Percentiles rank a stretch among this genome's conserved stretches.
phyloP scores from a whole-genome alignment of 2,888 invertebrate species.

The Pandemis heparana region DNA sequence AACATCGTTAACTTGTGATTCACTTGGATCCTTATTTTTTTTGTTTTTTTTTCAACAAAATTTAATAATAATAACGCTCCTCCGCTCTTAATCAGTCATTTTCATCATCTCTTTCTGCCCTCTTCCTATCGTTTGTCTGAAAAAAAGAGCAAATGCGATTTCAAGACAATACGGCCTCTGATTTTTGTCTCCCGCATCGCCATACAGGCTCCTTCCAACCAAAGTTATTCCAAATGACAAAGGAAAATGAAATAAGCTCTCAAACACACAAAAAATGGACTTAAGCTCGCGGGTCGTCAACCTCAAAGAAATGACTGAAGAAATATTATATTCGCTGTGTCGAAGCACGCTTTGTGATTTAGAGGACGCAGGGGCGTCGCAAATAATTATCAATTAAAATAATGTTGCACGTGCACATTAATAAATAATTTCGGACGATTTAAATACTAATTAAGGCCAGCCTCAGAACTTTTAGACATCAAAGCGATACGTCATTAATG shows the following conservation, averaged over 20 bases:
- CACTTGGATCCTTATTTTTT: not conserved
- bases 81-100: no score
- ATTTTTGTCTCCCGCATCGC: not conserved
- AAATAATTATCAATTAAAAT: not conserved
- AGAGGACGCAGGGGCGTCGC: not conserved
- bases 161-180: not conserved
- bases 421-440: not conserved
- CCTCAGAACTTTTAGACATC: no score
- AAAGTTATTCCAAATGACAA: not conserved
- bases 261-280: not conserved
- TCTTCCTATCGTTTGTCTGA: no score
- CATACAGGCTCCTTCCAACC: not conserved
- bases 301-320: constrained; percentile 4
- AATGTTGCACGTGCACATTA: not conserved
- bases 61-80: no score
- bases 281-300: not conserved
- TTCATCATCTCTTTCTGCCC: no score
- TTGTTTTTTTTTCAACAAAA: no score
- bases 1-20: not conserved
- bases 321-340: not conserved
- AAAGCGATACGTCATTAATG: not conserved
- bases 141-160: no score
- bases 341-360: constrained; percentile 2
- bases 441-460: not conserved
- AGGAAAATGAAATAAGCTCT: constrained; percentile 2